phyloP scores from a whole-genome alignment of 2,113 vertebrate genomes.

The Pycnonotus jocosus region DNA sequence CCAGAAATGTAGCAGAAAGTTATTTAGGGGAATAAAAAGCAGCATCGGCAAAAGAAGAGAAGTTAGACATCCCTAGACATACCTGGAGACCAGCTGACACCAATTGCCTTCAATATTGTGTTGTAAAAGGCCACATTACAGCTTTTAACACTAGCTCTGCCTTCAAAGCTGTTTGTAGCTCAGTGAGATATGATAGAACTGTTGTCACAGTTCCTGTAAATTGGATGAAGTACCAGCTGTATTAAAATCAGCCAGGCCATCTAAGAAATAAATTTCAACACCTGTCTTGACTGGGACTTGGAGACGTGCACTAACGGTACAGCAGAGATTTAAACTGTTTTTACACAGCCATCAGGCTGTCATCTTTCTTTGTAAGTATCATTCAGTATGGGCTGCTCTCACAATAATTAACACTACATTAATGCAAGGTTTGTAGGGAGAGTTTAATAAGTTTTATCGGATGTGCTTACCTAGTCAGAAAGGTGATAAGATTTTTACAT shows the following conservation, averaged over 20 bases:
- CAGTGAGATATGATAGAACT: not conserved
- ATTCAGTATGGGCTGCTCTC: not conserved
- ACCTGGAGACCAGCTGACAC: not conserved
- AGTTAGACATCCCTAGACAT: not conserved
- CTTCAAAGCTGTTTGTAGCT: not conserved
- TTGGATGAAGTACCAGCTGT: not conserved
- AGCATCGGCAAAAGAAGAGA: not conserved
- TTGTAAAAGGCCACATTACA: not conserved
- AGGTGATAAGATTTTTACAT: not conserved
- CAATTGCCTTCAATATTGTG: not conserved
- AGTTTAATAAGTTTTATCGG: not conserved
- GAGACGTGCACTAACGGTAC: not conserved
- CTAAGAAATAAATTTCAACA: not conserved
- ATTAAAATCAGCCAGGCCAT: not conserved
- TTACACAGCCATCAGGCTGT: not conserved
- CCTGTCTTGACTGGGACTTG: not conserved
- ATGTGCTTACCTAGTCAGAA: not conserved
- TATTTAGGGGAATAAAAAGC: not conserved
- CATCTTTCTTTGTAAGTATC: not conserved
- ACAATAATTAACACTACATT: not conserved
- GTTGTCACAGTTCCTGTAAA: not conserved
- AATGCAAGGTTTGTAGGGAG: not conserved
- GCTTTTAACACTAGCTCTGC: not conserved
- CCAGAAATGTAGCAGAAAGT: not conserved
- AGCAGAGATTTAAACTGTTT: not conserved